phyloP scores from a whole-genome alignment of 1,140 invertebrate genomes.

The Drosophila trapezifrons region DNA sequence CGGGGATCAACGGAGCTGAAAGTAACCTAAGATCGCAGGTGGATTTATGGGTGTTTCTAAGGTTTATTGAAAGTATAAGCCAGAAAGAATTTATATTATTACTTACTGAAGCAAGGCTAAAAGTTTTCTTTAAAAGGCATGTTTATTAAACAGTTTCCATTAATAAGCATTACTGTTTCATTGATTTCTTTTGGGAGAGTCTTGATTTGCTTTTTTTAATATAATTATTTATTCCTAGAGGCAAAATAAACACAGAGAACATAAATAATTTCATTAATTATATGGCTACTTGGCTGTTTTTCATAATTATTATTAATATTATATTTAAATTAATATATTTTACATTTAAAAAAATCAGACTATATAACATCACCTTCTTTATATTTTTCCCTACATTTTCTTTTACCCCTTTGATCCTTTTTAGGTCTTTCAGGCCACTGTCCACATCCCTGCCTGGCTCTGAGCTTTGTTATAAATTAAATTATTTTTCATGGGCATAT shows the following conservation, averaged over 20 bases:
- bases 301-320: too few relatives aligned
- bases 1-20: background rate
- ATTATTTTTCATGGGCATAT: slow-evolving; percentile 48
- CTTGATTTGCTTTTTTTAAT: background rate
- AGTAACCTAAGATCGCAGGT: slow-evolving; percentile 3
- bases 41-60: background rate
- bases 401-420: background rate
- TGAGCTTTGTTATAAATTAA: slow-evolving; percentile 66
- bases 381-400: background rate
- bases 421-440: slow-evolving; percentile 26
- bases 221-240: background rate
- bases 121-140: background rate
- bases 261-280: too few relatives aligned
- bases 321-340: too few relatives aligned
- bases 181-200: too few relatives aligned
- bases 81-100: background rate
- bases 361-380: too few relatives aligned
- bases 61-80: background rate
- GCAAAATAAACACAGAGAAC: too few relatives aligned
- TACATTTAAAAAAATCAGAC: too few relatives aligned
- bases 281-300: too few relatives aligned
- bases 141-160: too few relatives aligned
- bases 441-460: slow-evolving; percentile 17
- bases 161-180: background rate
- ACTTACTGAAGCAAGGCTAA: background rate